Evolutionary conservation across 2,888 invertebrate genomes (phyloP).

Genomic region (Hemistola chrysoprasaria): DNA sequence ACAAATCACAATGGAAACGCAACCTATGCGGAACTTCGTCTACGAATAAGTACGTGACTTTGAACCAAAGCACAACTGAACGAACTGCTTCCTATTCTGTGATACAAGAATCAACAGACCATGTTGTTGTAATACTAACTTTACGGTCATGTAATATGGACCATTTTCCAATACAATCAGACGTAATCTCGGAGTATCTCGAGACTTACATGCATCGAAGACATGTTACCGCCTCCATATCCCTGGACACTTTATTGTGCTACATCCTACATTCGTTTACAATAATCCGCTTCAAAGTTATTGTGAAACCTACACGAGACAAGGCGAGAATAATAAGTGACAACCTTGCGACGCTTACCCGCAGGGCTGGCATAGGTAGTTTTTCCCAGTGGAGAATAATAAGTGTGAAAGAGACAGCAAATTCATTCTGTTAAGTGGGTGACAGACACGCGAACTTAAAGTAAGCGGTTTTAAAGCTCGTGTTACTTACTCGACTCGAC

Average conservation of each 20-base stretch:
- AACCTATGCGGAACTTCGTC: constrained; percentile 43
- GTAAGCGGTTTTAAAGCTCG: too few relatives aligned
- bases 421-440: too few relatives aligned
- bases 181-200: constrained; percentile 30
- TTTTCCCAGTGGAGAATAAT: too few relatives aligned
- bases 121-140: constrained; percentile 20
- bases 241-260: constrained; percentile 29
- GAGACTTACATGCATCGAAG: constrained; percentile 24
- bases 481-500: too few relatives aligned
- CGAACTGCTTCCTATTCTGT: constrained; percentile 6
- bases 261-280: constrained; percentile 28
- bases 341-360: constrained; percentile 9
- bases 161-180: constrained; percentile 12
- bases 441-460: too few relatives aligned
- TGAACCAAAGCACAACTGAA: constrained; percentile 29
- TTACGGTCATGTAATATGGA: constrained; percentile 23
- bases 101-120: constrained; percentile 13
- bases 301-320: constrained; percentile 19
- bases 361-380: too few relatives aligned
- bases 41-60: constrained; percentile 46
- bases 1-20: constrained; percentile 41
- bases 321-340: constrained; percentile 21
- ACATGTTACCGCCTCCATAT: constrained; percentile 30
- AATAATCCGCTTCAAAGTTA: constrained; percentile 23
- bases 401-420: too few relatives aligned